phyloP scores from a whole-genome alignment of 1,140 invertebrate species.

The Scaptodrosophila lebanonensis region DNA sequence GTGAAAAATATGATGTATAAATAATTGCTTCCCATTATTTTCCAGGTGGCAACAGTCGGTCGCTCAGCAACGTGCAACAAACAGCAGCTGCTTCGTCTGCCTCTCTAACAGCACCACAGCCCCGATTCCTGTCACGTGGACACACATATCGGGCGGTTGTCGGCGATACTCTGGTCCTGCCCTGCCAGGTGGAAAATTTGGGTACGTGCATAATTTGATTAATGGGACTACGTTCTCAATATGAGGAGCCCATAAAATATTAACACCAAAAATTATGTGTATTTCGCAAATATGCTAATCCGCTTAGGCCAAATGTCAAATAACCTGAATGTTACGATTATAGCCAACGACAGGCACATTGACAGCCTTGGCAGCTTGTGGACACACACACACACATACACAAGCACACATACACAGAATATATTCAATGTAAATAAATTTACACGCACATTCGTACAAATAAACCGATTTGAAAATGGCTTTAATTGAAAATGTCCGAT shows the following conservation, averaged over 20 bases:
- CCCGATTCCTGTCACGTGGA: constrained; percentile 84
- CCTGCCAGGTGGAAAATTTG: constrained; percentile 87
- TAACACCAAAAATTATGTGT: constrained; percentile 46
- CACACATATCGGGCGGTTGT: constrained; percentile 86
- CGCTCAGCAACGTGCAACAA: constrained; percentile 56
- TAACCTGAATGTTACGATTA: not conserved
- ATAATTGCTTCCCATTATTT: constrained; percentile 1
- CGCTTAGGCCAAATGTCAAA: constrained; percentile 64
- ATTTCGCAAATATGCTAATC: constrained; percentile 64
- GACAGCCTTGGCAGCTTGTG: no score
- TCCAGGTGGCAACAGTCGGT: constrained; percentile 60
- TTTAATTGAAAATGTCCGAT: no score
- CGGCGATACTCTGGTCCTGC: constrained; percentile 84
- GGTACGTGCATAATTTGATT: constrained; percentile 80
- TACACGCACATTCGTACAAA: no score
- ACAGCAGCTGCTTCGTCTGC: constrained; percentile 36
- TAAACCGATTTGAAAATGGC: no score
- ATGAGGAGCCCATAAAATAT: no score
- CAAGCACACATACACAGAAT: no score
- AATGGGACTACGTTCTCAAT: no score
- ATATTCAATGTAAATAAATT: no score
- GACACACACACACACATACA: no score
- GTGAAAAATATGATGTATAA: not conserved
- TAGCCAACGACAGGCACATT: no score
- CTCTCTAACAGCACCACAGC: constrained; percentile 62